phyloP scores from a whole-genome alignment of 2,797 vertebrate species.

The Bradypodion ventrale region DNA sequence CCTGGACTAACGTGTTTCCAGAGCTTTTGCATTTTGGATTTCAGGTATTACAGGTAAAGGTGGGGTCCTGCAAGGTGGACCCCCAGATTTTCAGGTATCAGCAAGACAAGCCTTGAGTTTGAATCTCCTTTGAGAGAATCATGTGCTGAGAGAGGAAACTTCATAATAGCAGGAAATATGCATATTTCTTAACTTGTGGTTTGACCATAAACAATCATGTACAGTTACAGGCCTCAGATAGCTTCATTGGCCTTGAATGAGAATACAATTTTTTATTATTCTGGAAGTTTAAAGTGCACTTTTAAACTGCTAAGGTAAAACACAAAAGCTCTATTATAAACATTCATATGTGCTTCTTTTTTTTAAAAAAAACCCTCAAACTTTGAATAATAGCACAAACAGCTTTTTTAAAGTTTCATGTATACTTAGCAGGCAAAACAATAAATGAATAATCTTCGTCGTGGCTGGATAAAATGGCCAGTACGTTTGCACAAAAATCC shows the following conservation, averaged over 20 bases:
- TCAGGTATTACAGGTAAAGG: no score
- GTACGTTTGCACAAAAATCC: constrained; percentile 56
- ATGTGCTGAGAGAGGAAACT: no score
- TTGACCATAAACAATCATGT: constrained; percentile 33
- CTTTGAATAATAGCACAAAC: constrained; percentile 68
- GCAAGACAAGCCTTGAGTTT: no score
- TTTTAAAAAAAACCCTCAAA: constrained; percentile 23
- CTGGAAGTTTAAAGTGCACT: constrained; percentile 65
- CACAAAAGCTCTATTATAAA: constrained; percentile 69
- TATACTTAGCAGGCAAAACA: constrained; percentile 52
- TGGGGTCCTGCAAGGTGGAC: no score
- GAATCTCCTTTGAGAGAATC: no score
- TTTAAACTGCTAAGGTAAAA: constrained; percentile 70
- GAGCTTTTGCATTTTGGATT: no score
- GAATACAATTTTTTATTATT: constrained; percentile 65
- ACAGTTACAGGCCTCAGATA: constrained; percentile 55
- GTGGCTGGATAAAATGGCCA: constrained; percentile 47
- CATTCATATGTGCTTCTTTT: constrained; percentile 52
- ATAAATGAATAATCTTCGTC: constrained; percentile 48
- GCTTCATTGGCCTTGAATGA: constrained; percentile 62
- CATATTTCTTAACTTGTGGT: no score
- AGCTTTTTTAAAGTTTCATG: constrained; percentile 70
- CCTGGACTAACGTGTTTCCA: no score
- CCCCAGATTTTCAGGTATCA: no score
- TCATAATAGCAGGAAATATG: no score